Conservation (phyloP, 2,888 invertebrate genomes). For the Anodontia alba region DNA sequence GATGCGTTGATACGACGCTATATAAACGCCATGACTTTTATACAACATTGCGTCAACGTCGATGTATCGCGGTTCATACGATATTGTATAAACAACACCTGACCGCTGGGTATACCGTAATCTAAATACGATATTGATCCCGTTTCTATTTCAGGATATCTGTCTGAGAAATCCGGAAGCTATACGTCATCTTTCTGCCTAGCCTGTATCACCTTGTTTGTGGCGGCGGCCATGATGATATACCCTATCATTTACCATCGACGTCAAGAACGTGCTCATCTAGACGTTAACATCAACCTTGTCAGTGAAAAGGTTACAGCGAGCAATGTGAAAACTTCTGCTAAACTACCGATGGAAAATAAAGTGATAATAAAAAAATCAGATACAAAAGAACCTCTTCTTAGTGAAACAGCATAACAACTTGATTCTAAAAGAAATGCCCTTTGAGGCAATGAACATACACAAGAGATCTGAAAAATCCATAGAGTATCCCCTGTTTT, state of each 20-base stretch:
- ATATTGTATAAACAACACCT: too few relatives aligned
- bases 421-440: too few relatives aligned
- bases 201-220: conserved; percentile 24
- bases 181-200: conserved; percentile 42
- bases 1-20: too few relatives aligned
- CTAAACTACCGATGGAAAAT: neutral
- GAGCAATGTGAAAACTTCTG: neutral
- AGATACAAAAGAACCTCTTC: neutral
- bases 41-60: too few relatives aligned
- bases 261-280: neutral
- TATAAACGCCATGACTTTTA: too few relatives aligned
- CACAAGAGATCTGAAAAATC: too few relatives aligned
- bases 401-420: too few relatives aligned
- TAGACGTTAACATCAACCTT: neutral
- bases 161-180: conserved; percentile 36
- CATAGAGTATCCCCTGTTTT: too few relatives aligned
- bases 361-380: neutral
- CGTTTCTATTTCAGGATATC: conserved; percentile 17
- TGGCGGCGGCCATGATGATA: conserved; percentile 26
- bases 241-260: conserved; percentile 32
- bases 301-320: neutral
- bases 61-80: too few relatives aligned
- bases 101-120: too few relatives aligned
- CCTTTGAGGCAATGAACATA: too few relatives aligned
- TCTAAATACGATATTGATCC: too few relatives aligned